Percentiles rank a stretch among this genome's conserved stretches.
phyloP scores from a whole-genome alignment of 1,140 invertebrate species.

The Brachionus sp. region DNA sequence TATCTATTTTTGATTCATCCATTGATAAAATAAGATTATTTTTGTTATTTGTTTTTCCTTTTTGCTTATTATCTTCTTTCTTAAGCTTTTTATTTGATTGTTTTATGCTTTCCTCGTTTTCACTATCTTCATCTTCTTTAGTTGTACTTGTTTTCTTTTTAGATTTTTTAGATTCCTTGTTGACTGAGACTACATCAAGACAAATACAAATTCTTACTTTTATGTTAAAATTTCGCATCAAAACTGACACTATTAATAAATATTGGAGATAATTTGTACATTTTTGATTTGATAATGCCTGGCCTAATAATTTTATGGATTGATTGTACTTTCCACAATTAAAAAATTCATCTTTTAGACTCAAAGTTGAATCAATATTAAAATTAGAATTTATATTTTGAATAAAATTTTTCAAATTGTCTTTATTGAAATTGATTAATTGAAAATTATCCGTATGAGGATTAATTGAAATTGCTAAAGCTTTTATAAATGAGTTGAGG shows the following conservation, averaged over 20 bases:
- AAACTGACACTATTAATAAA: background rate
- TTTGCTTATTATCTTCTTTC: background rate
- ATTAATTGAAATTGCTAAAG: background rate
- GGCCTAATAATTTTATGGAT: background rate
- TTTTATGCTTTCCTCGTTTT: background rate
- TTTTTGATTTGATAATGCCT: background rate
- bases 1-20: background rate
- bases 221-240: background rate
- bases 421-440: constrained; percentile 16
- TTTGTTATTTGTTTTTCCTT: background rate
- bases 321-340: background rate
- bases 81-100: background rate
- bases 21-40: constrained; percentile 7
- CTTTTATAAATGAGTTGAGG: background rate
- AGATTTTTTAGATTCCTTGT: background rate
- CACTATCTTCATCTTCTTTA: background rate
- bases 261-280: constrained; percentile 7
- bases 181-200: background rate
- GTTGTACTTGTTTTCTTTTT: background rate
- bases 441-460: background rate
- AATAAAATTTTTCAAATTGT: background rate
- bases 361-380: background rate
- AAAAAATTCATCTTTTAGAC: background rate
- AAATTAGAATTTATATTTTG: background rate
- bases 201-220: constrained; percentile 31